These are phyloP conservation scores for Drosophila parthenogenetica DNA, from an alignment of 2,888 invertebrate species.

Conservation along the genomic window DNA sequence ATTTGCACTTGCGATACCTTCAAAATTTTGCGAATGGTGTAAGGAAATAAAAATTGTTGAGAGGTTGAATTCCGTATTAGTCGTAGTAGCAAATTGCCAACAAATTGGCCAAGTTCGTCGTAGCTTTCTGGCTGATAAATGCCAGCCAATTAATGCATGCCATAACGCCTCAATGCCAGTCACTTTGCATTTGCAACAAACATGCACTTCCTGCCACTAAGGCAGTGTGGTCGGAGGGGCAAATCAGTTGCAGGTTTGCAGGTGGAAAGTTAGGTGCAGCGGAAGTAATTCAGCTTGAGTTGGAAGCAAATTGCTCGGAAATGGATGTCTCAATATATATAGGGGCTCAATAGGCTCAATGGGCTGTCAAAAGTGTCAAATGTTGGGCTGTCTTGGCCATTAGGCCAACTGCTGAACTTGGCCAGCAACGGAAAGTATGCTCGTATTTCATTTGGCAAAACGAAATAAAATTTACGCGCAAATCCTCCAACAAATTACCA, in stretches of 20 bases:
- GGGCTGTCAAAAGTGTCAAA: constrained; percentile 31
- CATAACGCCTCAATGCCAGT: constrained; percentile 23
- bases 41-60: constrained; percentile 14
- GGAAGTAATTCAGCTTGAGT: constrained; percentile 44
- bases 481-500: constrained; percentile 75
- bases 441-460: constrained; percentile 53
- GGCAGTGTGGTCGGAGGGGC: not conserved
- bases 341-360: constrained; percentile 10
- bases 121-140: constrained; percentile 9
- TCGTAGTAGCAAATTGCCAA: not conserved
- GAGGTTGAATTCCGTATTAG: not conserved
- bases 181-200: constrained; percentile 20
- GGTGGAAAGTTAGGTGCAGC: constrained; percentile 25
- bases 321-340: constrained; percentile 44
- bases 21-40: constrained; percentile 57
- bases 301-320: constrained; percentile 57
- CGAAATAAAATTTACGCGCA: constrained; percentile 66
- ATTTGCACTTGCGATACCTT: constrained; percentile 69
- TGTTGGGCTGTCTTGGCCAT: constrained; percentile 41
- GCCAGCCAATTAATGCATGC: constrained; percentile 44
- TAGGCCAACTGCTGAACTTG: constrained; percentile 42
- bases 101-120: constrained; percentile 1
- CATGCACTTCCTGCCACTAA: constrained; percentile 45
- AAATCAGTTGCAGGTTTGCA: not conserved
- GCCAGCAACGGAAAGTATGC: constrained; percentile 17